Evolutionary conservation across 2,888 invertebrate species (phyloP).

Genomic region (Eutolmus rufibarbis): DNA sequence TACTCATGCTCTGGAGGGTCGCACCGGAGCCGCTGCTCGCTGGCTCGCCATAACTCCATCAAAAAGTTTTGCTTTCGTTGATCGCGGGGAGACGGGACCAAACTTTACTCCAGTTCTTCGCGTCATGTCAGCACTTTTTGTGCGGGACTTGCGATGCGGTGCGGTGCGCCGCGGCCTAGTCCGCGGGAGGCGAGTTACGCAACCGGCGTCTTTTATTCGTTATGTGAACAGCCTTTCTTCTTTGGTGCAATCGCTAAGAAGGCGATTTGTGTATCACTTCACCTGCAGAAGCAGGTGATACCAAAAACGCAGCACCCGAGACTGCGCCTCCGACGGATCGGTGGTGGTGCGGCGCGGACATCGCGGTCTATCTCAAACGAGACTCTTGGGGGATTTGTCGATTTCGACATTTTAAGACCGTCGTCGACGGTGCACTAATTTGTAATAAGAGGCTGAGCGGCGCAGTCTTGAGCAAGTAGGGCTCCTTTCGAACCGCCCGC

Average conservation of each 20-base stretch:
- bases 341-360: not conserved
- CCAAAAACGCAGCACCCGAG: not conserved
- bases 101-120: slow-evolving; percentile 31
- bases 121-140: slow-evolving; percentile 18
- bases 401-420: not conserved
- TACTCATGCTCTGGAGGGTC: not conserved
- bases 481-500: not conserved
- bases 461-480: not conserved
- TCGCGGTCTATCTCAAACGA: not conserved
- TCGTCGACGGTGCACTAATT: not conserved
- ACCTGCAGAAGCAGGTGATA: not conserved
- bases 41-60: slow-evolving; percentile 13
- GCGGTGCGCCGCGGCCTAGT: not conserved
- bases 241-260: not conserved
- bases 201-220: not conserved
- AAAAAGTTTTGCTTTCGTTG: slow-evolving; percentile 10
- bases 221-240: slow-evolving; percentile 33
- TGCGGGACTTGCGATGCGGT: not conserved
- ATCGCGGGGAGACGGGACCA: not conserved
- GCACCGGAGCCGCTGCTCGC: not conserved
- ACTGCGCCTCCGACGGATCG: not conserved
- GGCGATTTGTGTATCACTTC: slow-evolving; percentile 25
- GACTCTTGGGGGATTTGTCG: not conserved
- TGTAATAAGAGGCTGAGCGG: not conserved
- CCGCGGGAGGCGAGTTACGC: not conserved